Conservation (phyloP, 1,140 invertebrate species). For the Caenorhabditis inopinata region DNA sequence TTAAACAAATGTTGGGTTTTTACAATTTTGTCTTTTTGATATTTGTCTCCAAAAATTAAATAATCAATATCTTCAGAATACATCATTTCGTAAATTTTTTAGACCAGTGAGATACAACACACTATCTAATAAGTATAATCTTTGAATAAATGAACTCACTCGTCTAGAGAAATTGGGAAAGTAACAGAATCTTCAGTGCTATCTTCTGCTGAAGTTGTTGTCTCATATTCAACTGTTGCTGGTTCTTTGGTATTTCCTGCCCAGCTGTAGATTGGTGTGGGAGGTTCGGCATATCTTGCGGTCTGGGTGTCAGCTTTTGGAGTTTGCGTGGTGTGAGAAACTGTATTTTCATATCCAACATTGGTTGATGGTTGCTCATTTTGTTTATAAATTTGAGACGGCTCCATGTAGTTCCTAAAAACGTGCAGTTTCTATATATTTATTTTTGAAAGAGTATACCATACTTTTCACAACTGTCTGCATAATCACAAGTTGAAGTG, state of each 20-base stretch:
- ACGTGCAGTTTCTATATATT: neutral
- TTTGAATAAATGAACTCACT: neutral
- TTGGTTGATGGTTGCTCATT: neutral
- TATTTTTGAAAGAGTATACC: neutral
- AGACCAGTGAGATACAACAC: no score
- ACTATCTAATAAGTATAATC: no score
- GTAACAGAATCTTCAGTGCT: neutral
- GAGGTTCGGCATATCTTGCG: neutral
- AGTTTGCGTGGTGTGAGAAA: neutral
- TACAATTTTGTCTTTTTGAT: no score
- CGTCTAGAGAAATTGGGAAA: neutral
- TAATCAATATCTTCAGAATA: no score
- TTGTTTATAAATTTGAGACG: neutral
- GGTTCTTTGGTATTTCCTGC: neutral
- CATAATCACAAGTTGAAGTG: neutral
- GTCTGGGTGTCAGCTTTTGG: neutral
- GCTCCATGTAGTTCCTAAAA: conserved; percentile 15
- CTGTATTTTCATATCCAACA: neutral
- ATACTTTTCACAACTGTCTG: neutral
- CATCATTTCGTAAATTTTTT: no score
- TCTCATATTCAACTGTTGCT: neutral
- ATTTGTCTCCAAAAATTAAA: no score
- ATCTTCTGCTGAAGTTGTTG: neutral
- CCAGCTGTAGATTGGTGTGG: neutral
- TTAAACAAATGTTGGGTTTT: no score